Evolutionary conservation across 2,888 invertebrate species (phyloP), one percentile per base, ranked within the genome.

Genomic region (Stenoptilia bipunctidactyla): DNA sequence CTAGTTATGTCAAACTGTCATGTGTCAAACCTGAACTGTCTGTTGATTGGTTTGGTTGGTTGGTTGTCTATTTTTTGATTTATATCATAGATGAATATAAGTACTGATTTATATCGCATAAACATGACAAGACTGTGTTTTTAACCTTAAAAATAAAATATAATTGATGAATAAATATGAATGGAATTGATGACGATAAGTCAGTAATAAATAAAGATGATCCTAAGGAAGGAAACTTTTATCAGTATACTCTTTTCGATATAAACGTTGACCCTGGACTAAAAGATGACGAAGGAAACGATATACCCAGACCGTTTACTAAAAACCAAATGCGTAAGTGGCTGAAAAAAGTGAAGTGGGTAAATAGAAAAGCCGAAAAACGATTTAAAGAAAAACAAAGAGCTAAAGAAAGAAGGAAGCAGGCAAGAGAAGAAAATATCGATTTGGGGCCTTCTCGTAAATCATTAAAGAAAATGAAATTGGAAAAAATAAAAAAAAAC

Each of bases 361-460:
- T 90, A 52, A 86, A 88, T 48, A 74, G 85, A 12, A 92, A 92
- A 65, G 86, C 86, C 35, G 86, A 88, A 47, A 92, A 91, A 62
- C 86, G 93, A 41, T 84, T 87, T 1, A 89, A 87, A 52, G 94
- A 95, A 58, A 90, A 91, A 54, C 86, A 87, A 36, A 87, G 88
- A 51, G 86, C 87, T 10, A 94, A 92, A 58, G 86, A 88, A 51
- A 90, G 91, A 58, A 86, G 89, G 43, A 85, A 85, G 37, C 86
- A 88, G 58, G 92, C 93, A 1, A 87, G 88, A 46, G 86, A 88
- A 41, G 89, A 89, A 44, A 93, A 93, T 49, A 73, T 91, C 40
- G 87, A 90, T 42, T 59, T 90, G 27, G 93, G 93, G 0, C 94
- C 94, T 0, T 91, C 90, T 30, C 87, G 96, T 42, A 96, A 94